phyloP scores from a whole-genome alignment of 2,888 invertebrate genomes.

The Volucella inflata region DNA sequence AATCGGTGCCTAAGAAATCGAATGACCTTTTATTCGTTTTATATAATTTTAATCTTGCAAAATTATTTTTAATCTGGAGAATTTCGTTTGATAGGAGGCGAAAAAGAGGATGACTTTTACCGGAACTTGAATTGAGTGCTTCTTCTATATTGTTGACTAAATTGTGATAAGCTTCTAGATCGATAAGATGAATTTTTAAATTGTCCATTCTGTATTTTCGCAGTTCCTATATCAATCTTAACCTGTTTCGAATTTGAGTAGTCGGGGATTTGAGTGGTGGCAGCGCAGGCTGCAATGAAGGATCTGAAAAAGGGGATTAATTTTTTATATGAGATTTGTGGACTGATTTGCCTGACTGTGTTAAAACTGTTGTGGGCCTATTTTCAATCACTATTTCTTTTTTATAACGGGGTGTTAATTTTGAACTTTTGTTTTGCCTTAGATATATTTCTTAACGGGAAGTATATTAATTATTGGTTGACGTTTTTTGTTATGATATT shows the following conservation, averaged over 20 bases:
- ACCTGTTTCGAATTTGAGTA: too few relatives aligned
- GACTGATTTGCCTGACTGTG: neutral
- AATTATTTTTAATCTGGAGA: too few relatives aligned
- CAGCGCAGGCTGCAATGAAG: too few relatives aligned
- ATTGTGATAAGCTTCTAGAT: neutral
- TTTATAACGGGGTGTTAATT: neutral
- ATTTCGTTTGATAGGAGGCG: too few relatives aligned
- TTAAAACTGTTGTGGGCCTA: neutral
- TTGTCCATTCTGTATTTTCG: neutral
- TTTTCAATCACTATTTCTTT: conserved; percentile 22
- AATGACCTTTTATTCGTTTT: too few relatives aligned
- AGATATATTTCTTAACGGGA: conserved; percentile 22
- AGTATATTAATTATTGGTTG: conserved; percentile 16
- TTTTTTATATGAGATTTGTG: neutral
- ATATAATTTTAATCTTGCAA: too few relatives aligned
- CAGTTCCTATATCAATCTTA: neutral
- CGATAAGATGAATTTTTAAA: neutral
- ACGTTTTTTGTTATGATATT: too few relatives aligned
- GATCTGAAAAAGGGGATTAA: neutral
- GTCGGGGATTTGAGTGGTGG: too few relatives aligned
- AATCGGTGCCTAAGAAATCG: too few relatives aligned
- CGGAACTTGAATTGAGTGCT: too few relatives aligned
- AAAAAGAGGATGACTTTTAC: too few relatives aligned
- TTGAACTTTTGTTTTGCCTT: neutral
- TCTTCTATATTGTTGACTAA: neutral